phyloP scores from a whole-genome alignment of 2,888 invertebrate species.

The Phoenoteleia sp. region DNA sequence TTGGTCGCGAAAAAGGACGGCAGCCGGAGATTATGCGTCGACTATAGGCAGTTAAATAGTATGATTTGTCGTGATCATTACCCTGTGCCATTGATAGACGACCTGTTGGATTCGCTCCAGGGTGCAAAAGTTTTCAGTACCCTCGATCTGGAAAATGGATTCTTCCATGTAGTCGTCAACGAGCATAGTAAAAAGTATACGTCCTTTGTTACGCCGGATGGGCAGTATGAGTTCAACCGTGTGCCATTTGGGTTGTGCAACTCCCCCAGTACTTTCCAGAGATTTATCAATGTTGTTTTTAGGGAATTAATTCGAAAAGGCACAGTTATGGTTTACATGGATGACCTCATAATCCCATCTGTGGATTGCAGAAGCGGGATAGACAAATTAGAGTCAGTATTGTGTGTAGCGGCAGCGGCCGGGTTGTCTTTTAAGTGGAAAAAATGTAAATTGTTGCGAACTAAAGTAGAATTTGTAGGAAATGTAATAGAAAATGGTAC shows the following conservation, averaged over 20 bases:
- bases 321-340: not conserved
- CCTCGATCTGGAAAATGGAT: not conserved
- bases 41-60: not conserved
- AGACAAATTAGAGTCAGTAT: not conserved
- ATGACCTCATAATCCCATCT: not conserved
- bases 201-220: not conserved
- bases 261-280: not conserved
- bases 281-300: not conserved
- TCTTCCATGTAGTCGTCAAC: not conserved
- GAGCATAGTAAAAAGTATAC: not conserved
- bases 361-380: not conserved
- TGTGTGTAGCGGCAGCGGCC: not conserved
- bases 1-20: slow-evolving; percentile 73
- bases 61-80: not conserved
- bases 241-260: not conserved
- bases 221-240: not conserved
- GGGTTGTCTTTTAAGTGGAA: not conserved
- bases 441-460: not conserved
- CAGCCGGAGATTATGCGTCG: slow-evolving; percentile 20
- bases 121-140: not conserved
- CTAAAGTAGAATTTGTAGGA: not conserved
- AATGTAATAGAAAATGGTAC: not conserved
- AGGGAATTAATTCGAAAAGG: not conserved
- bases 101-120: not conserved
- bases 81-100: not conserved